Percentiles rank a stretch among this genome's conserved stretches.
These are phyloP conservation scores for Aricia artaxerxes DNA, from an alignment of 2,888 invertebrate genomes.

Conservation along the genomic window DNA sequence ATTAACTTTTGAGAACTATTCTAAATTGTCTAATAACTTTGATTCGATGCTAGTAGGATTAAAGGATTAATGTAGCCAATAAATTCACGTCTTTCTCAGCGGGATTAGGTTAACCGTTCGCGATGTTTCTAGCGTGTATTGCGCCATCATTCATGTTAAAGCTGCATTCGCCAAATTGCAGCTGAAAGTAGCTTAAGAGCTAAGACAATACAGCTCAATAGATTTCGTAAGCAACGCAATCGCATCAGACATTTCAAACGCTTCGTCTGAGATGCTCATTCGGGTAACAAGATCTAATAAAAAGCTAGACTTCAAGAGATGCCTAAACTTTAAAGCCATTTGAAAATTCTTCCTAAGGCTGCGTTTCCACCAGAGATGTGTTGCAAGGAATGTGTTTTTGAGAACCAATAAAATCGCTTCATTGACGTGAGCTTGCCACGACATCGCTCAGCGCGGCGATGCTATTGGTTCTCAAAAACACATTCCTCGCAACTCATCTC, in stretches of 20 bases:
- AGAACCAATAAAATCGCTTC: too few relatives aligned
- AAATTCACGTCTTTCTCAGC: background rate
- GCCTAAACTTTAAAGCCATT: background rate
- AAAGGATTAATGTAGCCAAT: background rate
- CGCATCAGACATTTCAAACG: background rate
- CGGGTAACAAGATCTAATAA: background rate
- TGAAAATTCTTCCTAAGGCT: background rate
- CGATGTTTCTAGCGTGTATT: background rate
- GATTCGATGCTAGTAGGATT: background rate
- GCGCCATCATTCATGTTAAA: background rate
- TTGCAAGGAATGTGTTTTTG: too few relatives aligned
- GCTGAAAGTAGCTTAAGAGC: background rate
- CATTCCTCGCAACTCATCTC: too few relatives aligned
- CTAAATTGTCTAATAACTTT: background rate
- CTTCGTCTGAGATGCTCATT: background rate
- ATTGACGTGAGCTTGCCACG: too few relatives aligned
- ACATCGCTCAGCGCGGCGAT: too few relatives aligned
- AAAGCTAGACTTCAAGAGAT: background rate
- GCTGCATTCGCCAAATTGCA: slow-evolving; percentile 1
- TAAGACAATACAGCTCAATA: background rate
- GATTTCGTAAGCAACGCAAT: background rate
- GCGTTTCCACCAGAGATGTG: too few relatives aligned
- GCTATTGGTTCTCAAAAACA: too few relatives aligned
- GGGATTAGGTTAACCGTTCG: background rate
- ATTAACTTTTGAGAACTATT: too few relatives aligned